Evolutionary conservation across 2,113 vertebrate species (phyloP).

Genomic region (Larimichthys crocea): DNA sequence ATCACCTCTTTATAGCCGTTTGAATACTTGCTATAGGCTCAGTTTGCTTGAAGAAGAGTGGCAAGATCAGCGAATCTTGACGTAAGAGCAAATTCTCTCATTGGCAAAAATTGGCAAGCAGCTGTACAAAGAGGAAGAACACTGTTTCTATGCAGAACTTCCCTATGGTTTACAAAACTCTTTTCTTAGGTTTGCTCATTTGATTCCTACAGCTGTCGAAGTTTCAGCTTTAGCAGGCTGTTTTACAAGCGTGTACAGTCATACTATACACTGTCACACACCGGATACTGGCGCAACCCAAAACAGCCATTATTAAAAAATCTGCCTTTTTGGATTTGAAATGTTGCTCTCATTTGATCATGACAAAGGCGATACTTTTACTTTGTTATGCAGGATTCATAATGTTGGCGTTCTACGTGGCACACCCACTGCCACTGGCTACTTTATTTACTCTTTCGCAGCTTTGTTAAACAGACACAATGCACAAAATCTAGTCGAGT

Average conservation of each 20-base stretch:
- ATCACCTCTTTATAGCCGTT: not conserved
- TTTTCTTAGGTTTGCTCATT: constrained; percentile 40
- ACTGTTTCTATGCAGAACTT: constrained; percentile 73
- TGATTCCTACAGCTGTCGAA: constrained; percentile 26
- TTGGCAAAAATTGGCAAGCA: constrained; percentile 21
- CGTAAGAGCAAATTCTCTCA: constrained; percentile 15
- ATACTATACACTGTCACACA: not conserved
- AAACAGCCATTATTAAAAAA: constrained; percentile 5
- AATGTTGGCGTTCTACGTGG: constrained; percentile 25
- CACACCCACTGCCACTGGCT: constrained; percentile 21
- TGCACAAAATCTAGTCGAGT: not conserved
- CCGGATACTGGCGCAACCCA: constrained; percentile 32
- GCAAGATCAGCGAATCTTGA: constrained; percentile 5
- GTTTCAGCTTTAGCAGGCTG: not conserved
- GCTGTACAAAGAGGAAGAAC: constrained; percentile 72
- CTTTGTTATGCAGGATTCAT: constrained; percentile 32
- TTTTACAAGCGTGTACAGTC: not conserved
- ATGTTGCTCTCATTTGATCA: constrained; percentile 10
- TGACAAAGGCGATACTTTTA: constrained; percentile 6
- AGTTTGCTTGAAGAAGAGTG: not conserved
- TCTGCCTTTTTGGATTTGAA: not conserved
- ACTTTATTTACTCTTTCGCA: not conserved
- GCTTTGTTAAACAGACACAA: constrained; percentile 9
- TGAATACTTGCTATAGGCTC: not conserved
- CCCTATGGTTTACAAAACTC: constrained; percentile 59